phyloP scores from a whole-genome alignment of 2,797 vertebrate species.

The Malurus splendens region DNA sequence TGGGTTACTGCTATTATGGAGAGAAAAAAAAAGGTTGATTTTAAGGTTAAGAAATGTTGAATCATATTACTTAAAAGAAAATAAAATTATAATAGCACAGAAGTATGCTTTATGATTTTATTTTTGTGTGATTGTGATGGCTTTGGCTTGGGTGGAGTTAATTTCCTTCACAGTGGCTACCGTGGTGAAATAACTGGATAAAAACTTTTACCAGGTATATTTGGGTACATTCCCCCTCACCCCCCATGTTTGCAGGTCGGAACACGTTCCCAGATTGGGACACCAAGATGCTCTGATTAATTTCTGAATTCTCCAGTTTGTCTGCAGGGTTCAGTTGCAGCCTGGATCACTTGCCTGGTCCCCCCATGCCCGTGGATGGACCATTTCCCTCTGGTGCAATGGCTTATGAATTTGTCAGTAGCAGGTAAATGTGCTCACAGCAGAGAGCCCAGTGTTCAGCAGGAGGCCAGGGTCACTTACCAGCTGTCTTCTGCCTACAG shows the following conservation, averaged over 20 bases:
- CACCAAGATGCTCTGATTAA: not conserved
- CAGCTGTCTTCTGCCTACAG: not conserved
- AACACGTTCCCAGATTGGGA: rapidly evolving
- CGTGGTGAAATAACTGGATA: not conserved
- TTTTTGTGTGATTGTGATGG: not conserved
- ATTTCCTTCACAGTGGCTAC: not conserved
- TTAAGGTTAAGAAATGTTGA: not conserved
- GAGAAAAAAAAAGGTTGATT: not conserved
- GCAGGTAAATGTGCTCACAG: not conserved
- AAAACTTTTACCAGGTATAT: not conserved
- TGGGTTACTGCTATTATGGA: not conserved
- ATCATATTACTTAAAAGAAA: not conserved
- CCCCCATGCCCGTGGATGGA: rapidly evolving
- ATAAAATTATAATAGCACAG: not conserved
- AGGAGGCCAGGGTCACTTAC: not conserved
- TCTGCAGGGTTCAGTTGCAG: not conserved
- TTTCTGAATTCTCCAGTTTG: not conserved
- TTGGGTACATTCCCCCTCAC: not conserved
- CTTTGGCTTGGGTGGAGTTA: not conserved
- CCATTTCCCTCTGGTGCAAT: not conserved
- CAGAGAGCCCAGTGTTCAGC: not conserved
- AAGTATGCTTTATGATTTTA: not conserved
- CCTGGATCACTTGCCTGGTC: not conserved
- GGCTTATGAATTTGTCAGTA: not conserved
- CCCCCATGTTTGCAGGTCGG: rapidly evolving